Evolutionary conservation across 2,113 vertebrate genomes (phyloP).

Genomic region (Paracanthobrama guichenoti): DNA sequence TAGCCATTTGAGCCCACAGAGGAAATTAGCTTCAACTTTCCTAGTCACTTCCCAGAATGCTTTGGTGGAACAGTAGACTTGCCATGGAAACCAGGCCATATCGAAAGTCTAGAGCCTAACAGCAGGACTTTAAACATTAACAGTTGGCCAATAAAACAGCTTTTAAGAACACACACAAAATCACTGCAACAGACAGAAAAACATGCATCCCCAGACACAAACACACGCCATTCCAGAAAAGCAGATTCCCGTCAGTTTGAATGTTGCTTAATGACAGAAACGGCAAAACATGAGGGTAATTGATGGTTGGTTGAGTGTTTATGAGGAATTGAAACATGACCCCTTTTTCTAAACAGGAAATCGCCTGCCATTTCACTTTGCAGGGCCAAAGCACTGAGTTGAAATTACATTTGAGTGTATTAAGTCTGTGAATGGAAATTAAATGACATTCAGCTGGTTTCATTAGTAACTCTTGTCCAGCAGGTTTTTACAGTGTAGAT

Average conservation of each 20-base stretch:
- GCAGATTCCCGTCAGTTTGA: conserved; percentile 46
- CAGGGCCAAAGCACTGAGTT: conserved; percentile 29
- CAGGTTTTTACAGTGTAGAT: conserved; percentile 8
- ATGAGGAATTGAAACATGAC: conserved; percentile 60
- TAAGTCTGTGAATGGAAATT: conserved; percentile 36
- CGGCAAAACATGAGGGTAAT: conserved; percentile 48
- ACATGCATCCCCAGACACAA: conserved; percentile 33
- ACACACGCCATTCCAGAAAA: conserved; percentile 29
- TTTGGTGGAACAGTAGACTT: conserved; percentile 45
- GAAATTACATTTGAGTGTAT: conserved; percentile 31
- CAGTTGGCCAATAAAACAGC: conserved; percentile 64
- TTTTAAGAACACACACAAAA: conserved; percentile 24
- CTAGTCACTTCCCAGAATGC: conserved; percentile 60
- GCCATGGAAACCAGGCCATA: conserved; percentile 62
- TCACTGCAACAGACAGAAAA: conserved; percentile 34
- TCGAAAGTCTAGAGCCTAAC: conserved; percentile 60
- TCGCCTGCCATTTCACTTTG: conserved; percentile 23
- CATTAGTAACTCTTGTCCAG: conserved; percentile 4
- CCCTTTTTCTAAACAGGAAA: conserved; percentile 60
- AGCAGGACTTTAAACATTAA: conserved; percentile 67
- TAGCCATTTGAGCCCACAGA: conserved; percentile 18
- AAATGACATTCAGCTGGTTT: conserved; percentile 28
- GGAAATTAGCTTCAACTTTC: conserved; percentile 46
- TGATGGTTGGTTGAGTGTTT: conserved; percentile 53
- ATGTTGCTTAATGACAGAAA: conserved; percentile 54